Percentiles rank a stretch among this genome's conserved stretches.
phyloP scores from a whole-genome alignment of 2,888 invertebrate genomes.

The Andrena trimmerana region DNA sequence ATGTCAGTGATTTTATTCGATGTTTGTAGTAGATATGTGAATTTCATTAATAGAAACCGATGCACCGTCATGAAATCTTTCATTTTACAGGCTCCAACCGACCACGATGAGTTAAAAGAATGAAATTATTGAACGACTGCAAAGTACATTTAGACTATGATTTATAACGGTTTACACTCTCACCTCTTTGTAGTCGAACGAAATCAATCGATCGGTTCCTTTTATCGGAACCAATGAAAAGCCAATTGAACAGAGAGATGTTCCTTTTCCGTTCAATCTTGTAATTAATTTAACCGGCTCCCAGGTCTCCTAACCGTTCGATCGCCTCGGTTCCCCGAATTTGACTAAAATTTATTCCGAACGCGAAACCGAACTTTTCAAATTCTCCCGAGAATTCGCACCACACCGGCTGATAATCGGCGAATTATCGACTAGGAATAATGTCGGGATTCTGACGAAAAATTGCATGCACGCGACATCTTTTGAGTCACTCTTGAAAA shows the following conservation, averaged over 20 bases:
- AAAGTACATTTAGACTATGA: neutral
- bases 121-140: neutral
- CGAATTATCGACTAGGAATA: slow-evolving; percentile 16
- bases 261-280: neutral
- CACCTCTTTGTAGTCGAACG: neutral
- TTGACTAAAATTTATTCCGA: neutral
- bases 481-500: neutral
- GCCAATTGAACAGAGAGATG: neutral
- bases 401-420: neutral
- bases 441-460: neutral
- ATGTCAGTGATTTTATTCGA: neutral
- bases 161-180: slow-evolving; percentile 1
- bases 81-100: neutral
- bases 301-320: neutral
- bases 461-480: slow-evolving; percentile 31
- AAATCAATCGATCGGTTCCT: slow-evolving; percentile 23
- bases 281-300: neutral
- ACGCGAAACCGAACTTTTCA: slow-evolving; percentile 1
- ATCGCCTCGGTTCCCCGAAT: neutral
- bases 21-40: neutral
- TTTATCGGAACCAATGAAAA: neutral
- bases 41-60: neutral
- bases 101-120: neutral
- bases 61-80: neutral
- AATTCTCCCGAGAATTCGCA: neutral